Conservation (phyloP, 2,797 vertebrate species). For the Neosilurus hyrtlii region DNA sequence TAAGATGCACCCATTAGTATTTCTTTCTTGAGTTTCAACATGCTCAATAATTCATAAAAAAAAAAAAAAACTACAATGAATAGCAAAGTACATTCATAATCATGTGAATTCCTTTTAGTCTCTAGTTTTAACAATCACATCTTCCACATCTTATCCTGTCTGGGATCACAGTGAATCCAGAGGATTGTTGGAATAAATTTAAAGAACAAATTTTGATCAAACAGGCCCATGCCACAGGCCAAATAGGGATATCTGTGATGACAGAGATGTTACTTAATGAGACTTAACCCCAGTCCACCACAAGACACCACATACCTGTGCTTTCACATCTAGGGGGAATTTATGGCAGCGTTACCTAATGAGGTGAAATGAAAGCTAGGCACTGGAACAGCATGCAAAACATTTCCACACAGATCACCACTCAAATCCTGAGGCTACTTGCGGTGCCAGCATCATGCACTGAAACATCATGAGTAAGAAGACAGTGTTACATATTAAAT, state of each 20-base stretch:
- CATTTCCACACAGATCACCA: neutral
- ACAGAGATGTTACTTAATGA: neutral
- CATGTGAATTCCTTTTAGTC: neutral
- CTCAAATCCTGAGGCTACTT: neutral
- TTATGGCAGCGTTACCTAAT: neutral
- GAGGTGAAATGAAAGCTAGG: neutral
- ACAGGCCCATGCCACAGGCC: neutral
- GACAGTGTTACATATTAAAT: neutral
- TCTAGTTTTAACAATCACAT: neutral
- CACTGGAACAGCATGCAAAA: neutral
- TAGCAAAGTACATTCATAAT: neutral
- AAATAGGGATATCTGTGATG: neutral
- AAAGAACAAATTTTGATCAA: neutral
- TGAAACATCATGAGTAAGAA: neutral
- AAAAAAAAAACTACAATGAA: too few species aligned
- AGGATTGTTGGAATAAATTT: neutral
- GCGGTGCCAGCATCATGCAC: neutral
- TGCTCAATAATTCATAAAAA: neutral
- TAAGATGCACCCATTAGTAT: neutral
- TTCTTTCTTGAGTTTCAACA: neutral
- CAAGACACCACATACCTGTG: neutral
- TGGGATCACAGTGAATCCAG: neutral
- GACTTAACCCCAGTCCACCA: neutral
- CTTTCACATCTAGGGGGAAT: neutral
- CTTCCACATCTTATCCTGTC: neutral